These are phyloP conservation scores for Anolis sagrei DNA, from an alignment of 2,113 vertebrate genomes.

Conservation along the genomic window DNA sequence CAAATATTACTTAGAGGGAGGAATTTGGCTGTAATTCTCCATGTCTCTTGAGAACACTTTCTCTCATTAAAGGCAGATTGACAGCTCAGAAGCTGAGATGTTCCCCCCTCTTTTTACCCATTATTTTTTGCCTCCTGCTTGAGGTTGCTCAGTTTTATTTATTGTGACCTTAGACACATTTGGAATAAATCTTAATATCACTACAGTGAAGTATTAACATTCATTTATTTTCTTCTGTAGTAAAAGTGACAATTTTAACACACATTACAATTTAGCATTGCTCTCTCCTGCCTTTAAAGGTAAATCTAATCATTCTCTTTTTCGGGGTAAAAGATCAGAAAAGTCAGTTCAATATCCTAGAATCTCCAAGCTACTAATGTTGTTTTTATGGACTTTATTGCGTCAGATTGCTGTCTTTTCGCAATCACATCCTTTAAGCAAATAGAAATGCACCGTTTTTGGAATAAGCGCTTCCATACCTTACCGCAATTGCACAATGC, in stretches of 20 bases:
- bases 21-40: background rate
- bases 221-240: background rate
- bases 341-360: too few species aligned
- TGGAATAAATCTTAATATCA: background rate
- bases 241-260: background rate
- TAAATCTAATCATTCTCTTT: background rate
- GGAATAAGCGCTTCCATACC: too few species aligned
- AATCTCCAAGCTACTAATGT: too few species aligned
- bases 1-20: constrained; percentile 30
- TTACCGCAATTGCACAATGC: too few species aligned
- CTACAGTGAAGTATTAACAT: background rate
- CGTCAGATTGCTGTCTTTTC: too few species aligned
- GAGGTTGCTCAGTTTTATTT: background rate
- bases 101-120: constrained; percentile 23
- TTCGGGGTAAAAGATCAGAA: background rate
- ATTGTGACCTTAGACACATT: background rate
- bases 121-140: constrained; percentile 43
- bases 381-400: too few species aligned
- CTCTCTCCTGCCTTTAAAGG: background rate
- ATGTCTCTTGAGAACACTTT: constrained; percentile 29
- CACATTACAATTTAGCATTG: background rate
- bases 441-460: too few species aligned
- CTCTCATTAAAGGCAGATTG: constrained; percentile 50
- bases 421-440: too few species aligned
- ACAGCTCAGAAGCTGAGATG: constrained; percentile 29